Evolutionary conservation across 2,797 vertebrate genomes (phyloP), one percentile per base, ranked within the genome.

Genomic region (Chloroceryle inda): DNA sequence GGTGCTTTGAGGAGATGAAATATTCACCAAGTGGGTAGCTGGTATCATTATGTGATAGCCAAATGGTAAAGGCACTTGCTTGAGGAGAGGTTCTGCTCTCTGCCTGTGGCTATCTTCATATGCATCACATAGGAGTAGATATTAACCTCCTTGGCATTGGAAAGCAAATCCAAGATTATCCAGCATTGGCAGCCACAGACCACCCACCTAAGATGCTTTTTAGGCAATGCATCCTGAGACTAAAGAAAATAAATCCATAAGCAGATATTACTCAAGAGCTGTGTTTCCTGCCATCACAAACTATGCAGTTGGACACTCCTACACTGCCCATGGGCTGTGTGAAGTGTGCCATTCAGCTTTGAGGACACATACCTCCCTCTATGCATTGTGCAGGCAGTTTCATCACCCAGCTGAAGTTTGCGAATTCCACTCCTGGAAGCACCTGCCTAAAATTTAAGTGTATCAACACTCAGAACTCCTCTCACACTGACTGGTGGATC

Each of bases 321-420:
- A 14, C 21, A 44, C 14, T 6, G 4, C 23, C 33, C 4, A 1
- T 29, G 37, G 27, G 24, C 33, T 74, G 5, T 19, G 31, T 56
- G 49, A 52, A 66, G 33, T 3, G 1, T 59, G 22, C 6, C 1
- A 4, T 23, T 17, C 5, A 10, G 38, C 9, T 58, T 72, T 21
- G 7, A 5, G 21, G 56, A 5, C 13, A 31, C 1, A 0, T 56
- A 49, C 5, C 7, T 62, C 3, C 22, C 12, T 7, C 11, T 20
- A 3, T 14, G 35, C 20, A 27, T 31, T 8, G 3, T 3, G 6
- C 37, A 45, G n/a, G 14, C n/a, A 74, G 13, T 13, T 88, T 86
- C 27, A 56, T 19, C 35, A 62, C 7, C 5, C 6, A 3, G 5
- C 5, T 37, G 35, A 61, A 22, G 23, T 61, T 53, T 81, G 11